Conservation (phyloP, 2,888 invertebrate species). For the Sinotaia quadrata region DNA sequence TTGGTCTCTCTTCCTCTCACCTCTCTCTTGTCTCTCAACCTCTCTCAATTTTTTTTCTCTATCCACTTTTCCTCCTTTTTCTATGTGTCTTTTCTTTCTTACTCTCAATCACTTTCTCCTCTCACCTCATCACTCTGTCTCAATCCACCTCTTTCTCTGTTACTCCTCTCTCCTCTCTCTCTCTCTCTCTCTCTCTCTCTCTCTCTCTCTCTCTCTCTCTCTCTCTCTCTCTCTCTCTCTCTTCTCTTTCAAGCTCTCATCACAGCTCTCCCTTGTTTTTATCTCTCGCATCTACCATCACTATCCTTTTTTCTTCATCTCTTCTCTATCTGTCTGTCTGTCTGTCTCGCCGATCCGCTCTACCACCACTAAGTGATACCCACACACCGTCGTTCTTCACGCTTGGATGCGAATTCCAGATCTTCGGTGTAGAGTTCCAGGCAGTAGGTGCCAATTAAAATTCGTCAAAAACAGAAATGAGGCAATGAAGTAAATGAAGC, state of each 20-base stretch:
- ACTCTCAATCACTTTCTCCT: not conserved
- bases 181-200: slow-evolving; percentile 4
- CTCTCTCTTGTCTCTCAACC: not conserved
- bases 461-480: too few species aligned
- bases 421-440: too few species aligned
- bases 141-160: slow-evolving; percentile 3
- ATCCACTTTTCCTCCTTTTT: not conserved
- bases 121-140: slow-evolving; percentile 2
- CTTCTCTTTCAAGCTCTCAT: not conserved
- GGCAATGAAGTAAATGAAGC: too few species aligned
- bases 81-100: not conserved
- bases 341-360: too few species aligned
- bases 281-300: not conserved
- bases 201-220: not conserved
- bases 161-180: not conserved
- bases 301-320: too few species aligned
- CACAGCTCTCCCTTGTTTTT: not conserved
- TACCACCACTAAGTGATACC: too few species aligned
- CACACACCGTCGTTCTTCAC: not conserved
- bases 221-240: not conserved
- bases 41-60: not conserved
- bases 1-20: not conserved
- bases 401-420: slow-evolving; percentile 14
- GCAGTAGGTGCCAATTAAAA: too few species aligned
- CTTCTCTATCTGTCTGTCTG: slow-evolving; percentile 13